A percentile compares a stretch with the other conserved stretches of the same genome.
Evolutionary conservation across 2,888 invertebrate genomes (phyloP).

Genomic region (Melieria omissa): DNA sequence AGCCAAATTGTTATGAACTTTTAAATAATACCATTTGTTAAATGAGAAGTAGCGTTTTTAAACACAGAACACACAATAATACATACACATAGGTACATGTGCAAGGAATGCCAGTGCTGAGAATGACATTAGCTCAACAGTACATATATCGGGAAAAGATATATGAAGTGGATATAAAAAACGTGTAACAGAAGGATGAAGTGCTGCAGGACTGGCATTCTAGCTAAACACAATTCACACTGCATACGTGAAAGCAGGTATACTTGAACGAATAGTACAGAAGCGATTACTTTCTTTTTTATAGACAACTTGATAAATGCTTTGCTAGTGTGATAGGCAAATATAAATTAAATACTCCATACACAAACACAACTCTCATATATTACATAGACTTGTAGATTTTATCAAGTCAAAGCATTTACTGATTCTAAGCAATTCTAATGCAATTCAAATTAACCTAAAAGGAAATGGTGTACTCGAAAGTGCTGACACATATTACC

Average conservation of each 20-base stretch:
- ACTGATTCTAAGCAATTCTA: no score
- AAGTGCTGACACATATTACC: no score
- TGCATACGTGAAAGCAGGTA: no score
- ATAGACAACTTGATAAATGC: neutral
- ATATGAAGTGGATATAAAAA: neutral
- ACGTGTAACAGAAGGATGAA: neutral
- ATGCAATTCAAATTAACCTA: no score
- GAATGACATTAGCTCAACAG: neutral
- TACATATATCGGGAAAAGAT: neutral
- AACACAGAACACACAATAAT: neutral
- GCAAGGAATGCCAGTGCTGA: neutral
- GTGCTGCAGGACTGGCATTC: no score
- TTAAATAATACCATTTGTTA: constrained; percentile 67
- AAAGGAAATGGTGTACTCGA: no score
- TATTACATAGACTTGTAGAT: no score
- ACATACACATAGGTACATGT: neutral
- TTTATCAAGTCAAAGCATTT: no score
- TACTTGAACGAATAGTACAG: neutral
- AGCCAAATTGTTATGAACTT: constrained; percentile 63
- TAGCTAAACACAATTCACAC: no score
- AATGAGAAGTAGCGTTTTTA: constrained; percentile 18
- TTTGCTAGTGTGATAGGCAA: constrained; percentile 14
- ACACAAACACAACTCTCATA: no score
- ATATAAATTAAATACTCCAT: neutral
- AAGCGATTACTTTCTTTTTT: neutral